A percentile compares a stretch with the other conserved stretches of the same genome.
phyloP scores from a whole-genome alignment of 2,888 invertebrate genomes.

The Biston stratarius region DNA sequence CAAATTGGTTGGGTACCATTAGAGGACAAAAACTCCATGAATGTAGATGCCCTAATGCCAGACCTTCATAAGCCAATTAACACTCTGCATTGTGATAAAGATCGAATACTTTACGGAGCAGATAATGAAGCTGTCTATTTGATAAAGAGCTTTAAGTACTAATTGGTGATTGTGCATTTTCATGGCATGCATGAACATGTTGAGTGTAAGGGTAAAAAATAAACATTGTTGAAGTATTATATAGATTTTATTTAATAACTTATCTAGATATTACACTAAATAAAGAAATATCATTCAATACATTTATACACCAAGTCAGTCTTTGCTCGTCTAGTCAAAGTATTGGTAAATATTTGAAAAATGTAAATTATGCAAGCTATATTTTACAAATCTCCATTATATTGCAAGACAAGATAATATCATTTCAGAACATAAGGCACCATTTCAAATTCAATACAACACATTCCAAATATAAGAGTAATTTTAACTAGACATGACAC shows the following conservation, averaged over 20 bases:
- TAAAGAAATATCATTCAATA: constrained; percentile 71
- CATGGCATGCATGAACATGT: not conserved
- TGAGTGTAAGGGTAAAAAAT: constrained; percentile 16
- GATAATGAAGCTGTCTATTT: constrained; percentile 96
- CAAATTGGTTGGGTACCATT: constrained; percentile 89
- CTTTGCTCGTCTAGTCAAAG: constrained; percentile 83
- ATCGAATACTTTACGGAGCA: constrained; percentile 92
- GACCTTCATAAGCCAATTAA: constrained; percentile 93
- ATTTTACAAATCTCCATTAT: constrained; percentile 43
- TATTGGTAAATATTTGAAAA: constrained; percentile 75
- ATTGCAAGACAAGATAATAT: constrained; percentile 50
- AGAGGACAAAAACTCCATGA: constrained; percentile 89
- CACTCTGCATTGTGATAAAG: constrained; percentile 91
- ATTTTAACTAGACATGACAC: not conserved
- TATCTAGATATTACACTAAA: constrained; percentile 63
- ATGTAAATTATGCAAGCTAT: constrained; percentile 44
- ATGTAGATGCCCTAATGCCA: constrained; percentile 91
- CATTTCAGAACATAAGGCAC: constrained; percentile 59
- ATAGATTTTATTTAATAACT: constrained; percentile 45
- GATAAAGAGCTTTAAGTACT: constrained; percentile 88
- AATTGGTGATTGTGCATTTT: constrained; percentile 32
- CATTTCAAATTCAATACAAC: constrained; percentile 40
- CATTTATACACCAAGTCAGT: constrained; percentile 84
- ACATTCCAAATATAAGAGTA: not conserved
- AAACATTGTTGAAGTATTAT: constrained; percentile 40